phyloP scores from a whole-genome alignment of 2,797 vertebrate species.

The Pipistrellus pipistrellus region DNA sequence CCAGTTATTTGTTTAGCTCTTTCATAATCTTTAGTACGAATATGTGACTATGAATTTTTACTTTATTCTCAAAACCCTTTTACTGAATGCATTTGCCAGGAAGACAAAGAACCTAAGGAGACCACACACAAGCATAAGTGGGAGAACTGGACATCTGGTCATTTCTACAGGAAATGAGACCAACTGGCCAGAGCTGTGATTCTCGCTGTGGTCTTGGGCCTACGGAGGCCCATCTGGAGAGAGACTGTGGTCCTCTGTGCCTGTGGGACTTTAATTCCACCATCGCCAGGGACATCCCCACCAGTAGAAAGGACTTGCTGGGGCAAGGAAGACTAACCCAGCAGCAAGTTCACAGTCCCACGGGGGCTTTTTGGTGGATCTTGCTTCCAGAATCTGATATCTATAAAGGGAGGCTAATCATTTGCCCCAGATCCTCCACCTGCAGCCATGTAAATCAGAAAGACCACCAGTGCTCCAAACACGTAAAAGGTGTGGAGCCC shows the following conservation, averaged over 20 bases:
- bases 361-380: background rate
- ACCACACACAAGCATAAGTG: background rate
- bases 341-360: background rate
- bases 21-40: background rate
- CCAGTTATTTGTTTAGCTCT: background rate
- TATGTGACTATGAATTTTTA: background rate
- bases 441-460: background rate
- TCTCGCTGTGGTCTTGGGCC: background rate
- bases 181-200: background rate
- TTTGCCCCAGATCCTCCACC: background rate
- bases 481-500: background rate
- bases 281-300: background rate
- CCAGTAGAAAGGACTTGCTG: background rate
- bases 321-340: background rate
- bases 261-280: background rate
- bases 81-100: background rate
- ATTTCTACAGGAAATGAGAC: slow-evolving; percentile 9
- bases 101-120: background rate
- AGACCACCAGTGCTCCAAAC: background rate
- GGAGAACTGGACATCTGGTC: background rate
- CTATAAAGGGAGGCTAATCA: background rate
- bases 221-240: background rate
- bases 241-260: background rate
- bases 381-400: background rate
- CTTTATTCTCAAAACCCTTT: background rate